phyloP scores from a whole-genome alignment of 2,113 vertebrate species.

The Apaloderma vittatum region DNA sequence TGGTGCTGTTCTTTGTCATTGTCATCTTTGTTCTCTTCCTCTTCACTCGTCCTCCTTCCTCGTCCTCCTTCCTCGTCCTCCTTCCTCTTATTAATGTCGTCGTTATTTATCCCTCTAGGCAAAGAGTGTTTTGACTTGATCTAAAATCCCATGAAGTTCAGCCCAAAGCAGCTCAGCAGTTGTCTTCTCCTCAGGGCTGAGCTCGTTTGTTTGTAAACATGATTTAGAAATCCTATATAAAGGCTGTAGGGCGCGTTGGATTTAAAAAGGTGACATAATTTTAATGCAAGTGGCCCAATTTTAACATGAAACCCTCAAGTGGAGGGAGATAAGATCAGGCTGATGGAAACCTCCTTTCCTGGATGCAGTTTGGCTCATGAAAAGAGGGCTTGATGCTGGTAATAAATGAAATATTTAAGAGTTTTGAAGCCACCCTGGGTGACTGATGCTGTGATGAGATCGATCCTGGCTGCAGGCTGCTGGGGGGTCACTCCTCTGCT shows the following conservation, averaged over 20 bases:
- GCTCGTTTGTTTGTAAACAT: neutral
- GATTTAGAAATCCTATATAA: neutral
- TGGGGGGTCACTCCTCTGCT: fast-evolving
- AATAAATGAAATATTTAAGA: neutral
- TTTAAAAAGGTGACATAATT: neutral
- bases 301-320: neutral
- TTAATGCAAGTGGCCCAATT: neutral
- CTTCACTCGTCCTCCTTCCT: too few species aligned
- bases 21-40: too few species aligned
- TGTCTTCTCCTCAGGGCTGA: neutral
- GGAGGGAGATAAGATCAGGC: neutral
- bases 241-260: neutral
- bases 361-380: neutral
- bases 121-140: neutral
- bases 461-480: neutral
- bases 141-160: neutral
- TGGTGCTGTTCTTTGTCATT: too few species aligned
- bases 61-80: too few species aligned
- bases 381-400: neutral
- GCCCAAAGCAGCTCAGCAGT: neutral
- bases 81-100: too few species aligned
- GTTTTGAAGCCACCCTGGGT: neutral
- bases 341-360: neutral
- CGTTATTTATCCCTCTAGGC: neutral
- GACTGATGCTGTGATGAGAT: neutral